A percentile compares a stretch with the other conserved stretches of the same genome.
phyloP scores from a whole-genome alignment of 2,888 invertebrate species.

The Allacma fusca region DNA sequence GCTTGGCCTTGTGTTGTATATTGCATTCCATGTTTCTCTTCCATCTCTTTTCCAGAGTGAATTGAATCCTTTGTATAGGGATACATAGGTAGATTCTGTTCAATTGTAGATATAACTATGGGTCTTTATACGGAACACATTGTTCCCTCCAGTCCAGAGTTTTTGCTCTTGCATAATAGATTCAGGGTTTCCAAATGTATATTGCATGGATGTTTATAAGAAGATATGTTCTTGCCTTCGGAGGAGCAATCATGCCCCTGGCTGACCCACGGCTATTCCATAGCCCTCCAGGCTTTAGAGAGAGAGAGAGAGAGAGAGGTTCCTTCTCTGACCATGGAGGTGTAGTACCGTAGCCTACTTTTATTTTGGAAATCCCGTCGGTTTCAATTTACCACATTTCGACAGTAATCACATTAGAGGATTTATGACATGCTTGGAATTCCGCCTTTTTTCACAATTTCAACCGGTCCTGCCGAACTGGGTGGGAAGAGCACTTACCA shows the following conservation, averaged over 20 bases:
- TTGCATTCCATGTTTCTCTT: constrained; percentile 18
- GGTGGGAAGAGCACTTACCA: too few species aligned
- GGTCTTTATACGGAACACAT: background rate
- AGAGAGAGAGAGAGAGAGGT: too few species aligned
- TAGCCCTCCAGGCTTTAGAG: background rate
- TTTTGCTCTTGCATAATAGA: background rate
- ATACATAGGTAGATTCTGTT: too few species aligned
- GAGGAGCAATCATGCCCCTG: constrained; percentile 3
- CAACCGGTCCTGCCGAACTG: background rate
- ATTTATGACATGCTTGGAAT: background rate
- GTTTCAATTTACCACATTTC: background rate
- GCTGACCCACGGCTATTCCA: background rate
- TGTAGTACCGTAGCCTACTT: background rate
- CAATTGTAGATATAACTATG: too few species aligned
- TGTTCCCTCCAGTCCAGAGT: background rate
- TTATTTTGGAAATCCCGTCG: background rate
- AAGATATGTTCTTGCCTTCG: background rate
- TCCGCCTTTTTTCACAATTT: background rate
- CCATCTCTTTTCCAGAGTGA: constrained; percentile 1
- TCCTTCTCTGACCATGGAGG: background rate
- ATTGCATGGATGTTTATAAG: background rate
- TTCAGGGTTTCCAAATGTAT: too few species aligned
- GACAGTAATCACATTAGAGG: background rate
- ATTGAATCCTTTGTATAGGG: background rate
- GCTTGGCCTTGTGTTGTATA: constrained; percentile 43